Evolutionary conservation across 2,113 vertebrate genomes (phyloP), one percentile per base, ranked within the genome.

Genomic region (Laticauda laticaudata): DNA sequence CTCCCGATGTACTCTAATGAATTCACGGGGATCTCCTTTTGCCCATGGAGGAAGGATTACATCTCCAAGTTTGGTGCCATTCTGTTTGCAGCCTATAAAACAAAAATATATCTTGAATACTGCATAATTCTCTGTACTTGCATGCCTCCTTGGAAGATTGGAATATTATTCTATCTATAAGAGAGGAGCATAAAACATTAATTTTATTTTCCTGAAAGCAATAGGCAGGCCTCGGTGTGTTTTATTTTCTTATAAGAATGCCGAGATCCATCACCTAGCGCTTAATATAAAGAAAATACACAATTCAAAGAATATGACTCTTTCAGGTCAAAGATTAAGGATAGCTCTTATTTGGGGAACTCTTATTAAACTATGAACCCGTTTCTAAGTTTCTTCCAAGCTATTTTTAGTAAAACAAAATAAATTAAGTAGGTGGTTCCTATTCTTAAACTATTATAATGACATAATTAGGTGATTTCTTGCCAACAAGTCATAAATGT

Each of bases 1-100:
- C 98, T 99, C 98, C 92, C 99, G 98, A 97, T 99, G 99, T 92
- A 99, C 99, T 93, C 99, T 96, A 97, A 99, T 99, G 96, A 99
- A 99, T 97, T 99, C 99, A 54, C 99, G 98, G 0, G 99, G 99
- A 97, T 99, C 99, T 26, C 99, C 99, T 96, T 99, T 99, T 59
- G 99, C 99, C 99, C 99, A 99, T 0, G 99, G 98, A 1, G 99
- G 99, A 43, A 99, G 98, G 93, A 99, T 98, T 10, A 99, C 99
- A 61, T 99, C 99, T 1, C 98, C 98, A 61, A 99, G 98, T 92
- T 98, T 99, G 91, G 98, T 99, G 95, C 99, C 99, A 24, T 99
- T 99, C 97, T 99, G 99, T 95, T 99, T 99, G 94, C 98, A 98
- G 43, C 99, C 99, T 99, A 93, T 61, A 48, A 21, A 90, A 93